Base-by-base conservation (phyloP, 1,140 invertebrate species). In the Meteorus sp. region DNA sequence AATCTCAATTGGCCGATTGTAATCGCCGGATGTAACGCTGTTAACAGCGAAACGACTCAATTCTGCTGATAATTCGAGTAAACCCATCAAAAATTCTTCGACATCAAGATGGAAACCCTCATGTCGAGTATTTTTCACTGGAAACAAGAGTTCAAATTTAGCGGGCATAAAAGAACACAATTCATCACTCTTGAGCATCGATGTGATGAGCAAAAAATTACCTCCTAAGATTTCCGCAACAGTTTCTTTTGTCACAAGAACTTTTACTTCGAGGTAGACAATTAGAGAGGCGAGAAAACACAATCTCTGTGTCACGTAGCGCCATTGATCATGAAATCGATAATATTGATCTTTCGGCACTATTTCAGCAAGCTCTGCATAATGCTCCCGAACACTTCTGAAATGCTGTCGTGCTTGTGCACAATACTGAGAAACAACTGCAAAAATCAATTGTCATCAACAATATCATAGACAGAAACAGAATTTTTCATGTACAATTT, bases 91-190 rank as follows among this genome's bases (percentile, higher is more conserved):
- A 70, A 92, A 97, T 67, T 96, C 94, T 75, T 97, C 94, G 17
- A 96, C 80, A 65, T 96, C 93, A 56, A 97, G 77, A 73, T 95
- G 92, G 70, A 96, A 94, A 1, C 90, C 90, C 19, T 89, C 82
- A 56, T 86, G 74, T 35, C 79, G 61, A 48, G 82, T 70, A 35
- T 78, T 75, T 77, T 80, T 82, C 1, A 89, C 87, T 89, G 58
- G 25, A 75, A 73, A 60, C 19, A 63, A 55, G 27, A 56, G 51
- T 9, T 9, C 15, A 5, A 39, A 39, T 39, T 5, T 39, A 39
- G 11, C 13, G 35, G 8, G 3, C 8, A 39, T n/a, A 39, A 41
- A 41, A 39, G 20, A 41, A 43, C 19, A 19, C 13, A 0, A 27
- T n/a, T 45, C 2, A 17, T 13, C 17, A 37, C 0, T 8, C 35